Evolutionary conservation across 2,113 vertebrate species (phyloP).

Genomic region (Elephas maximus): DNA sequence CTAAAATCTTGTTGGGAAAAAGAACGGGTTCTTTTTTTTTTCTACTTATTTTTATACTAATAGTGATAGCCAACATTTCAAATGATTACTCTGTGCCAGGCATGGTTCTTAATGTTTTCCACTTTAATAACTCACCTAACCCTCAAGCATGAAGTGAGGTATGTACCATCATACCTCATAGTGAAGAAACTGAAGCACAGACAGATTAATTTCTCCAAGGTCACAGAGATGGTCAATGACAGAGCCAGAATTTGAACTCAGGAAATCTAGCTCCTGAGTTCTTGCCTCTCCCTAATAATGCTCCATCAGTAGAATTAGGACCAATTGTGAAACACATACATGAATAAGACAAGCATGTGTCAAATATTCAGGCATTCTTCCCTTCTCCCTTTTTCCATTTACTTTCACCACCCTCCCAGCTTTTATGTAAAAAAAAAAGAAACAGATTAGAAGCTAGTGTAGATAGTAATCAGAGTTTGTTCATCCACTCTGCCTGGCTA

Average conservation of each 20-base stretch:
- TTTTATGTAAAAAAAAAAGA: slow-evolving; percentile 6
- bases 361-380: slow-evolving; percentile 16
- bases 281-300: not conserved
- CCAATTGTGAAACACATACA: not conserved
- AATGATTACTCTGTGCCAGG: slow-evolving; percentile 4
- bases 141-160: not conserved
- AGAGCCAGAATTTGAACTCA: slow-evolving; percentile 8
- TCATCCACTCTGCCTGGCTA: not conserved
- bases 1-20: not conserved
- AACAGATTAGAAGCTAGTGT: not conserved
- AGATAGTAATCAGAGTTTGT: not conserved
- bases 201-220: not conserved
- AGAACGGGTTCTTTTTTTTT: not conserved
- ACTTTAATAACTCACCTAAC: slow-evolving; percentile 37
- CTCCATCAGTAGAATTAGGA: slow-evolving; percentile 19
- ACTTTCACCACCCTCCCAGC: not conserved
- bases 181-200: not conserved
- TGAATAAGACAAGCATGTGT: not conserved
- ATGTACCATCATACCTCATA: not conserved
- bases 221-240: not conserved
- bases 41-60: slow-evolving; percentile 30
- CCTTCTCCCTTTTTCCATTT: not conserved
- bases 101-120: slow-evolving; percentile 11
- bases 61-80: not conserved
- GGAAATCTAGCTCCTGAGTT: not conserved